These are phyloP conservation scores for Gastrophysa polygoni DNA, from an alignment of 2,888 invertebrate species.

Conservation along the genomic window DNA sequence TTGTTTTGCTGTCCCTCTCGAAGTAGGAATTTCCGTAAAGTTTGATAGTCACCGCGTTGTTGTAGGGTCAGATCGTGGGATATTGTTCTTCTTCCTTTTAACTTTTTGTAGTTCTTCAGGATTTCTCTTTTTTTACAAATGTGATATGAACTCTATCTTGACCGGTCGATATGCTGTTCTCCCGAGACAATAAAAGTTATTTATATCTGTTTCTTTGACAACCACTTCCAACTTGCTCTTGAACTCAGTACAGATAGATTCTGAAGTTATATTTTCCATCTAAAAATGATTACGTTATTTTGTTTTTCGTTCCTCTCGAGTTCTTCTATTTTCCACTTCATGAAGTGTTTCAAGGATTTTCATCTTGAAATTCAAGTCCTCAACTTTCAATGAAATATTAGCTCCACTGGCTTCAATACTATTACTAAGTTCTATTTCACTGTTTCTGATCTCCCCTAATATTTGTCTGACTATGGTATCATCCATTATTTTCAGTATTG, in stretches of 20 bases:
- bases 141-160: conserved; percentile 4
- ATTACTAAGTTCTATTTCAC: conserved; percentile 2
- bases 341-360: conserved; percentile 10
- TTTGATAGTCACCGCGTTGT: not conserved
- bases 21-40: not conserved
- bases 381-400: conserved; percentile 11
- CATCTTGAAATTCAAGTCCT: conserved; percentile 7
- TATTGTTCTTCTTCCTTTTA: no score
- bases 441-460: conserved; percentile 2
- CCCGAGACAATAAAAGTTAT: conserved; percentile 12
- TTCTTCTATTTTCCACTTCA: conserved; percentile 12
- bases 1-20: conserved; percentile 3
- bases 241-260: conserved; percentile 7
- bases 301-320: conserved; percentile 3
- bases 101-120: not conserved
- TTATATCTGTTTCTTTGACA: conserved; percentile 2
- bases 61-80: no score
- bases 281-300: conserved; percentile 15
- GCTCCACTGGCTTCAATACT: conserved; percentile 5
- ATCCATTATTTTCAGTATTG: conserved; percentile 3
- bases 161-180: conserved; percentile 1
- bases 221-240: not conserved
- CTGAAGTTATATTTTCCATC: conserved; percentile 1
- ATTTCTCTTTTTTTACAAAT: conserved; percentile 8
- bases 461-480: conserved; percentile 5